Conservation (phyloP, 2,888 invertebrate genomes). For the Piscicola geometra region DNA sequence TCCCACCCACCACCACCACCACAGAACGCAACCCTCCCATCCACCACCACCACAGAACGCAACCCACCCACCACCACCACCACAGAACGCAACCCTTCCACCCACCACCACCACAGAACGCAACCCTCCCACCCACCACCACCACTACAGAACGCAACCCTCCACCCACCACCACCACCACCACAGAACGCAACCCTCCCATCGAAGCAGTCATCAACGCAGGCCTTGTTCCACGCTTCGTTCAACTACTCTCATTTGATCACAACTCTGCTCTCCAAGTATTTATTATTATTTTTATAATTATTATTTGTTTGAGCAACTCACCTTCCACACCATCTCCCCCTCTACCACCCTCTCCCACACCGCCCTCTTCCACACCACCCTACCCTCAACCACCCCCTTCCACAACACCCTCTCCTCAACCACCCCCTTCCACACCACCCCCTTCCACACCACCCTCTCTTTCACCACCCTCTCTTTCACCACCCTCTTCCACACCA, state of each 20-base stretch:
- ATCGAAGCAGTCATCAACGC: constrained; percentile 92
- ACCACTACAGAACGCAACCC: neutral
- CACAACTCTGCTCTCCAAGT: constrained; percentile 81
- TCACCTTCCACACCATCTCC: too few relatives aligned
- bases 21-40: too few relatives aligned
- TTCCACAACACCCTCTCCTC: too few relatives aligned
- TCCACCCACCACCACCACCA: neutral
- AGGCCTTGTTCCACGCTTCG: constrained; percentile 89
- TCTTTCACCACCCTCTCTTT: too few relatives aligned
- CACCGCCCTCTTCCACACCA: neutral
- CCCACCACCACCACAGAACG: neutral
- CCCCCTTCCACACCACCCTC: too few relatives aligned
- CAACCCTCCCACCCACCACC: neutral
- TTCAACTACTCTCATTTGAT: constrained; percentile 78
- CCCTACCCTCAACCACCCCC: too few relatives aligned
- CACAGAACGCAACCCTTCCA: too few relatives aligned
- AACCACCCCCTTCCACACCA: too few relatives aligned
- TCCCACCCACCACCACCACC: too few relatives aligned
- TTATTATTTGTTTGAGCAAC: neutral
- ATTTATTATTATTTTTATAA: constrained; percentile 18
- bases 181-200: constrained; percentile 83
- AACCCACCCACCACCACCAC: too few relatives aligned
- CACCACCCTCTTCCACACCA: too few relatives aligned
- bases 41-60: too few relatives aligned
- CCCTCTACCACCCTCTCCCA: neutral